These are phyloP conservation scores for Stenopsyche tienmushanensis DNA, from an alignment of 1,140 invertebrate species.

Conservation along the genomic window DNA sequence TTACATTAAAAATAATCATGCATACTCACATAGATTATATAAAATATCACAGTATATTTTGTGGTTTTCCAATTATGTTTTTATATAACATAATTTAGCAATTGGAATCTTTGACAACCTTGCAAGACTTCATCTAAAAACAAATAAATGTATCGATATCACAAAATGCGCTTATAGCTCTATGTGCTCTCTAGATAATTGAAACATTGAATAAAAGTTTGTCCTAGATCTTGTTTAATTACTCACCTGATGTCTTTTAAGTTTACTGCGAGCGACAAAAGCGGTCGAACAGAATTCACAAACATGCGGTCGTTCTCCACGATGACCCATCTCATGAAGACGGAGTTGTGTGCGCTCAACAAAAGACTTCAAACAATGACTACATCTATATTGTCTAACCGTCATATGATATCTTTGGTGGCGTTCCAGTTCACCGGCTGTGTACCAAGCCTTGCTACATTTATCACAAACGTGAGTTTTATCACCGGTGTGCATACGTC, in stretches of 20 bases:
- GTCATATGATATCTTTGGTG: slow-evolving; percentile 33
- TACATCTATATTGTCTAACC: slow-evolving; percentile 29
- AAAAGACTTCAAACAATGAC: slow-evolving; percentile 31
- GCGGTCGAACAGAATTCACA: slow-evolving; percentile 36
- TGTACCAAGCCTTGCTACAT: slow-evolving; percentile 39
- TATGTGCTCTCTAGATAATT: neutral
- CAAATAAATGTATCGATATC: neutral
- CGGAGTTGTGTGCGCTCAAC: slow-evolving; percentile 32
- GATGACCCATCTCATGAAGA: slow-evolving; percentile 34
- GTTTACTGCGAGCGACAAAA: slow-evolving; percentile 28
- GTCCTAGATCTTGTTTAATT: neutral
- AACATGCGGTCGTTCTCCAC: slow-evolving; percentile 32
- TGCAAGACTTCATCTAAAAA: slow-evolving; percentile 36
- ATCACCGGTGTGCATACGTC: slow-evolving; percentile 21
- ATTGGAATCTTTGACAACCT: slow-evolving; percentile 25
- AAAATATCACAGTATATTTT: neutral
- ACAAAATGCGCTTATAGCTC: neutral
- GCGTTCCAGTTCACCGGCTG: slow-evolving; percentile 19
- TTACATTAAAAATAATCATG: no score
- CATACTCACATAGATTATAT: no score
- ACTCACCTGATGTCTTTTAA: slow-evolving; percentile 38
- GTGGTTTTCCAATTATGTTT: neutral
- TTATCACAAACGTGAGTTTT: slow-evolving; percentile 39
- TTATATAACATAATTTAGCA: neutral
- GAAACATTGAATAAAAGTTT: neutral